Evolutionary conservation across 2,888 invertebrate species (phyloP).

Genomic region (Sthenelais limicola): DNA sequence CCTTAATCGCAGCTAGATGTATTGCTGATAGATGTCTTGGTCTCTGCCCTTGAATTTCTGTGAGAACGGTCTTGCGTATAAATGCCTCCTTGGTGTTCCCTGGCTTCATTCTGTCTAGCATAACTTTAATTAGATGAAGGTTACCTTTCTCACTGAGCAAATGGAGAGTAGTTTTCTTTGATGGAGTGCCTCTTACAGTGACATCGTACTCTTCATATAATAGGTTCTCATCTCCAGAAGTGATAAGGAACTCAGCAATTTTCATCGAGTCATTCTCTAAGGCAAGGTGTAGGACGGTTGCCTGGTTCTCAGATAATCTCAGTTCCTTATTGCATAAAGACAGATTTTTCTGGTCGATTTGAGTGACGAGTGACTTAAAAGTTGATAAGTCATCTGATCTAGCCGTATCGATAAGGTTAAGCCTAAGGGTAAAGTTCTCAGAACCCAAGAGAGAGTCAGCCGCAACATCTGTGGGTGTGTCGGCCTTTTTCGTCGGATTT

Average conservation of each 20-base stretch:
- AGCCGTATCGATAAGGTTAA: too few species aligned
- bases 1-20: constrained; percentile 55
- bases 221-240: not conserved
- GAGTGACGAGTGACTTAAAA: too few species aligned
- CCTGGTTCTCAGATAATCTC: not conserved
- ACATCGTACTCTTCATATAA: constrained; percentile 46
- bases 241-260: constrained; percentile 37
- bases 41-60: constrained; percentile 65
- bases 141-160: constrained; percentile 61
- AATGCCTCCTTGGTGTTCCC: constrained; percentile 1
- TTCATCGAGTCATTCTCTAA: constrained; percentile 28
- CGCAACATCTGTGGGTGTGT: too few species aligned
- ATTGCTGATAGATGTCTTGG: constrained; percentile 54
- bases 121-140: constrained; percentile 48
- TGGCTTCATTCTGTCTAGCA: constrained; percentile 38
- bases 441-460: too few species aligned
- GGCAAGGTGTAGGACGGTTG: constrained; percentile 45
- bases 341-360: too few species aligned
- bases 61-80: constrained; percentile 45
- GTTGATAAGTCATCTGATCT: too few species aligned
- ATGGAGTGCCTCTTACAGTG: constrained; percentile 45
- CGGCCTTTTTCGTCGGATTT: too few species aligned
- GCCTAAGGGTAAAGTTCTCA: too few species aligned
- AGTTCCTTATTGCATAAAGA: too few species aligned
- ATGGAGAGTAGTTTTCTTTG: constrained; percentile 63